A percentile compares a stretch with the other conserved stretches of the same genome.
phyloP scores from a whole-genome alignment of 2,113 vertebrate species.

The Muntiacus muntjak region DNA sequence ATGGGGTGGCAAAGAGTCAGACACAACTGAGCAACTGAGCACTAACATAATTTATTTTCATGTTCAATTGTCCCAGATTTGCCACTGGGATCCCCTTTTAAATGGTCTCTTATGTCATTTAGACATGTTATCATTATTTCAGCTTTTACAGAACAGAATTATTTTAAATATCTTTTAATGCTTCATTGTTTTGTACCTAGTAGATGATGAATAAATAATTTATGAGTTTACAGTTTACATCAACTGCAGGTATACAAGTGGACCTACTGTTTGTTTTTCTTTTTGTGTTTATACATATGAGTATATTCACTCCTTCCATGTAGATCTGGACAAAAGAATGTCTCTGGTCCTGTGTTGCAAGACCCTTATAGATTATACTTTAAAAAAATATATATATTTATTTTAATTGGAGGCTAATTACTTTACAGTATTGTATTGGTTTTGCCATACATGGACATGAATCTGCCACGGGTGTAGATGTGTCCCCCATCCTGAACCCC shows the following conservation, averaged over 20 bases:
- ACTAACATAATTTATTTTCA: not conserved
- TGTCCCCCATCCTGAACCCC: no score
- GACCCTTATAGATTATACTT: not conserved
- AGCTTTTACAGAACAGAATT: not conserved
- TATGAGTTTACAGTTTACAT: not conserved
- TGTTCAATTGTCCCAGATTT: not conserved
- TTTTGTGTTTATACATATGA: not conserved
- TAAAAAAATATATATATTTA: no score
- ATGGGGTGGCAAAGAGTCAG: not conserved
- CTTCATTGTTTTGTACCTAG: not conserved
- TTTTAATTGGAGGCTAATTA: no score
- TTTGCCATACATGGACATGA: no score
- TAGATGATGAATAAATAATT: not conserved
- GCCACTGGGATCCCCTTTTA: not conserved
- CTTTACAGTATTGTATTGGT: no score
- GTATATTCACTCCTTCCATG: not conserved
- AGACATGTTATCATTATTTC: conserved; percentile 18
- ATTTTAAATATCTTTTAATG: not conserved
- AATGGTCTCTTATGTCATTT: not conserved
- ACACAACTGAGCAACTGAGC: not conserved
- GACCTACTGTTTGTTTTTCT: not conserved
- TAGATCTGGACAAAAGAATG: not conserved
- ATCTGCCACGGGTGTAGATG: no score
- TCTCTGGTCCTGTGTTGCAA: not conserved
- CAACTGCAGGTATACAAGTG: not conserved